Base-by-base conservation (phyloP, 2,113 vertebrate genomes). In the Taurulus bubalis region DNA sequence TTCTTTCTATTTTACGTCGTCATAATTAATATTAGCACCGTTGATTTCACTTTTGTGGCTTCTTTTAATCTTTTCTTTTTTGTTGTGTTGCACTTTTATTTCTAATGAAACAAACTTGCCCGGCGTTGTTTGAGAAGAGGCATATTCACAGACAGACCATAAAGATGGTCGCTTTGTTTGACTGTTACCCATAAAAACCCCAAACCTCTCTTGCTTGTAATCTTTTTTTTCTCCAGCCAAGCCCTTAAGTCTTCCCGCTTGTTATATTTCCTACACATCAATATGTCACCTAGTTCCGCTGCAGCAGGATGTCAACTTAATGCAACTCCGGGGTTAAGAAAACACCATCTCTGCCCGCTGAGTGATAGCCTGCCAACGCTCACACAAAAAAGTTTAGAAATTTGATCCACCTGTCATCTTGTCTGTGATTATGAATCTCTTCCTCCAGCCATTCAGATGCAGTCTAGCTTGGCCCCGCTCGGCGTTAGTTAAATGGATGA, bases 321-420 rank as follows among this genome's bases (percentile, higher is more conserved):
- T 92, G 90, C 91, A 89, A 87, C 84, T 81, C 81, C 45, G 26
- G 89, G 94, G 94, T 94, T 93, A 95, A 94, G 91, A 93, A 94
- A 94, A 94, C 93, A 94, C 69, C 77, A 45, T 86, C 90, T 58
- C 36, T 64, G 71, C 90, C 59, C 2, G 74, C 84, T 92, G 92
- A 94, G 84, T 65, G 93, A 95, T 94, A 20, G 90, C 91, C 94
- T 91, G 93, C 90, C 94, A 70, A 68, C 5, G 75, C 67, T 69
- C 82, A 45, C 87, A 90, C 90, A 92, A 92, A 89, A 86, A 94
- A 91, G 94, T 93, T 95, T 93, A 66, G 94, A 94, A 94, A 94
- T 94, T 87, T 93, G 94, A 95, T 93, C 93, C 91, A 89, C 87
- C 91, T 92, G 93, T 94, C 94, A 94, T 93, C 91, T 93, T 1